Base-by-base conservation (phyloP, 2,797 vertebrate species). In the Molothrus ater region DNA sequence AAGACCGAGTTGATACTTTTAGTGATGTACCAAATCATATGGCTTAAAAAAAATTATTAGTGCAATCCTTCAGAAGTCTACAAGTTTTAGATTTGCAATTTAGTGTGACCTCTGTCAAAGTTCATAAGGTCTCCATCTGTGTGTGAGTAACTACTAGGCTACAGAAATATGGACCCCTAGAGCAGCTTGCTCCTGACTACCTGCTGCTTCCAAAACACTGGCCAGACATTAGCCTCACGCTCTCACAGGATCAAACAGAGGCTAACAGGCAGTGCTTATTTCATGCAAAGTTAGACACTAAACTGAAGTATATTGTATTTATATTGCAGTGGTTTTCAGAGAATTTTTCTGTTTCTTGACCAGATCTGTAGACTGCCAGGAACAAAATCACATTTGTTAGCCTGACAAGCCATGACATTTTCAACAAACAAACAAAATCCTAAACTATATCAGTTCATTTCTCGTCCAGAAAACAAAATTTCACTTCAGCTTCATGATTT, bases 201-300 rank as follows among this genome's bases (percentile, higher is more conserved):
- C 99, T 99, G 99, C 99, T 99, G 99, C 97, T 99, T 98, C 98
- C 98, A 98, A 99, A 99, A 99, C 99, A 99, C 98, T 97, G 97
- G 98, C 98, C 98, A 99, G 99, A 99, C 99, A 98, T 98, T 97
- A 98, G 98, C 98, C 98, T 98, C 96, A 97, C 98, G 97, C 97
- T 98, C 98, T 98, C 98, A 98, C 98, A 98, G 98, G 99, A 99
- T 99, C 99, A 99, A 99, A 99, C 98, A 97, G 97, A 97, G 98
- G 98, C 98, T 98, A 98, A 97, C 97, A 98, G 98, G 98, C 98
- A 98, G 97, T 95, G 98, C 97, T 98, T 98, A 98, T 98, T 98
- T 98, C 98, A 98, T 98, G 97, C 87, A 97, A 98, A 98, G 98
- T 96, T 96, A 95, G 93, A 95, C 97, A 87, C 94, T 91, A 96